These are phyloP conservation scores for Sebastes cheni DNA, from an alignment of 2,797 vertebrate genomes.

Conservation along the genomic window DNA sequence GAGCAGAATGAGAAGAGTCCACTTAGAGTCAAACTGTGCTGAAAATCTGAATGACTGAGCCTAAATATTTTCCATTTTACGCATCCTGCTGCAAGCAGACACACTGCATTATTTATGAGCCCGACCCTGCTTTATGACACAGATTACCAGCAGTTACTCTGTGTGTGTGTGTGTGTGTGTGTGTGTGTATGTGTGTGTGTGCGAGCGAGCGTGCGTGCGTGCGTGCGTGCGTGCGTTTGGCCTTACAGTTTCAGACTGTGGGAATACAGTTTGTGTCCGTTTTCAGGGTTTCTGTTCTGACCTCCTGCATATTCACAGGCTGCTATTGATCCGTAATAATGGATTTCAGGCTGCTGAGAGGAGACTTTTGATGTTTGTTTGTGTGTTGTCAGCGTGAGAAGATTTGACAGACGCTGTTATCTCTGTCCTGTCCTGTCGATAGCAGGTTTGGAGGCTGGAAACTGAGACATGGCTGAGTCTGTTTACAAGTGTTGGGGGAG, in stretches of 20 bases:
- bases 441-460: constrained; percentile 18
- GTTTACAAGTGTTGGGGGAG: not conserved
- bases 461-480: constrained; percentile 14
- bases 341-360: constrained; percentile 59
- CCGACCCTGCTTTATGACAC: constrained; percentile 60
- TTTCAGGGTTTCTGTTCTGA: constrained; percentile 47
- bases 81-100: constrained; percentile 66
- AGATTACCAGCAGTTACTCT: constrained; percentile 68
- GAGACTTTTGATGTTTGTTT: constrained; percentile 66
- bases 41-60: constrained; percentile 56
- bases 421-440: constrained; percentile 21
- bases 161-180: not conserved
- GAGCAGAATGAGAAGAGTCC: not conserved
- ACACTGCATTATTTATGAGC: constrained; percentile 72
- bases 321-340: constrained; percentile 63
- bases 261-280: constrained; percentile 46
- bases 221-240: not conserved
- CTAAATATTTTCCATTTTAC: constrained; percentile 76
- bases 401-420: constrained; percentile 55
- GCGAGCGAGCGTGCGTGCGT: not conserved
- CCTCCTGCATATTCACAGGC: constrained; percentile 60
- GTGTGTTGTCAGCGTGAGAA: constrained; percentile 53
- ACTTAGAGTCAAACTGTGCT: constrained; percentile 50
- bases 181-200: constrained; percentile 11
- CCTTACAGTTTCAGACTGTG: constrained; percentile 39